Evolutionary conservation across 2,888 invertebrate genomes (phyloP), one percentile per base, ranked within the genome.

Genomic region (Syrphus vitripennis): DNA sequence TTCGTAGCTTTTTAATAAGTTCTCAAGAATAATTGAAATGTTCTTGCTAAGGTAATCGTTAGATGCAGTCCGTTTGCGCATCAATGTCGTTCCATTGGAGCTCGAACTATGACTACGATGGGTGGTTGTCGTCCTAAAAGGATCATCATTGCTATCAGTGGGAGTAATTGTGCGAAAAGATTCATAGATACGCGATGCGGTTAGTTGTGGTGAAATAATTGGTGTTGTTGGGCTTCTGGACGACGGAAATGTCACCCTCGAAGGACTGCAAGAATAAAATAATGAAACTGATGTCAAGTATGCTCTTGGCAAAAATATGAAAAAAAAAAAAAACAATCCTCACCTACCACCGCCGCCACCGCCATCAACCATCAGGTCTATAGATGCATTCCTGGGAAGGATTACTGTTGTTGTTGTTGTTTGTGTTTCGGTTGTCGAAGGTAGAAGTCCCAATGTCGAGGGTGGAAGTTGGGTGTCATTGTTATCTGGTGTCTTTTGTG

Each of bases 1-100:
- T 91, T 98, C 97, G 91, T 98, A 98, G 92, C 97, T 96, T 93
- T 97, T 97, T 89, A 98, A 93, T 45, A 98, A 94, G 91, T 97
- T 97, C 90, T 97, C 97, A 88, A 98, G 93, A 4, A 97, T 95
- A 90, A 95, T 94, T 0, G 97, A 97, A 87, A 97, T 97, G 90
- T 97, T 97, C 89, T 95, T 95, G 74, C 97, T 97, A 14, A 97
- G 94, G 37, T 95, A 94, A 89, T 96, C 96, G 88, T 95, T 95
- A 29, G 95, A 93, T 1, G 93, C 92, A 76, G 94, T 94, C 75
- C 95, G 93, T 91, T 90, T 91, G 91, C 89, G 89, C 88, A 90
- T 87, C 59, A 86, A 53, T 34, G 82, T 77, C 40, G 86, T 81
- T 67, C 74, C 78, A 42, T 84, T 75, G 45, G 57, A 34, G 9